phyloP scores from a whole-genome alignment of 2,113 vertebrate species.

The Thalassarche chlororhynchos region DNA sequence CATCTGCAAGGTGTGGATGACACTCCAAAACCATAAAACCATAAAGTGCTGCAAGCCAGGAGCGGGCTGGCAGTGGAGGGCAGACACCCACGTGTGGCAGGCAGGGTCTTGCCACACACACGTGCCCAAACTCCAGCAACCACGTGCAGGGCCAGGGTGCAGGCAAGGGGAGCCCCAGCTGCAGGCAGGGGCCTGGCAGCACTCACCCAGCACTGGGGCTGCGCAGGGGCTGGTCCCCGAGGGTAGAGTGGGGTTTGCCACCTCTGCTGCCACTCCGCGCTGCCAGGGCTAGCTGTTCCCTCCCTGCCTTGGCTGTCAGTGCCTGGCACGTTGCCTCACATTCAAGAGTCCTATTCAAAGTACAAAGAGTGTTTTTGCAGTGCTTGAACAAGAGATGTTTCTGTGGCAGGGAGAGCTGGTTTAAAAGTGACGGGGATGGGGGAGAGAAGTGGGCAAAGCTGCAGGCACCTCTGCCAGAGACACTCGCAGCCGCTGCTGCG shows the following conservation, averaged over 20 bases:
- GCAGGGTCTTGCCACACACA: background rate
- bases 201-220: background rate
- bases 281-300: background rate
- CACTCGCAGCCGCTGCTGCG: rapidly evolving
- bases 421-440: background rate
- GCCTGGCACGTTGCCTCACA: background rate
- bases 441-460: background rate
- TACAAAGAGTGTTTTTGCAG: background rate
- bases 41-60: background rate
- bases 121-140: rapidly evolving
- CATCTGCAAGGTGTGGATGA: background rate
- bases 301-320: background rate
- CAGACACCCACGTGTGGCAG: background rate
- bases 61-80: background rate
- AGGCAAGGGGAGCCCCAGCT: background rate
- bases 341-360: slow-evolving; percentile 19
- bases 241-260: background rate
- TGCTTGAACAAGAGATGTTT: background rate
- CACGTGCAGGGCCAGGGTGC: background rate
- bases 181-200: background rate
- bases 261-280: background rate
- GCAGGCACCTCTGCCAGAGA: background rate
- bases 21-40: background rate
- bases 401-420: background rate
- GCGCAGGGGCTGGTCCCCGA: rapidly evolving